Base-by-base conservation (phyloP, 1,140 invertebrate species). In the Galendromus occidentalis region DNA sequence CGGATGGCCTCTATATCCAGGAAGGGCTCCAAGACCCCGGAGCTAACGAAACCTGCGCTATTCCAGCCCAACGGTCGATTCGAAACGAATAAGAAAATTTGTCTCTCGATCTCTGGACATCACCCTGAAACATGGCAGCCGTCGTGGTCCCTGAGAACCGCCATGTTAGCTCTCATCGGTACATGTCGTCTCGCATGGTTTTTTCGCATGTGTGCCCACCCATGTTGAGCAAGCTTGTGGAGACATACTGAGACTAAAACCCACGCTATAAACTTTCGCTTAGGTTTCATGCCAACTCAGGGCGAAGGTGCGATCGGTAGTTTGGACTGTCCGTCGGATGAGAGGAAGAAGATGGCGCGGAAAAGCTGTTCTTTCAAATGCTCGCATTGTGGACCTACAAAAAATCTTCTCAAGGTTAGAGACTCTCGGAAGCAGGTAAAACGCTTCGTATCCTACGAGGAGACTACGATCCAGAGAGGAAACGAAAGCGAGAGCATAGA, bases 51-150 rank as follows among this genome's bases (percentile, higher is more conserved):
- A 42, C n/a, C 17, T 67, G 14, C 44, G 42, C 20, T 67, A 14
- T 75, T 73, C 63, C 72, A 91, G 87, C 90, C 90, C 28, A 96
- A 93, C 80, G 92, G 92, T 47, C 80, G 92, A 68, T 97, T 96
- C 81, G 90, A 95, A 79, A 82, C 83, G 1, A 88, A 91, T 71
- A 92, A 90, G 75, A 95, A 96, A 76, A 94, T 97, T 73, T 97
- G 92, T 75, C 77, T 97, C 44, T 93, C 88, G 69, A 97, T 97
- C 71, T 95, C 91, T 70, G 90, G 89, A n/a, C 85, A 94, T 78
- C 92, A 97, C 77, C 92, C 92, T 17, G 92, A 96, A 76, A 91
- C 88, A 17, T 97, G 92, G 92, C 87, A 91, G 72, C 91, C 91
- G 47, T 91, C 88, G 17, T 96, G 91, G 92, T 93, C 90, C 63